phyloP scores from a whole-genome alignment of 2,797 vertebrate genomes.

The Huso huso region DNA sequence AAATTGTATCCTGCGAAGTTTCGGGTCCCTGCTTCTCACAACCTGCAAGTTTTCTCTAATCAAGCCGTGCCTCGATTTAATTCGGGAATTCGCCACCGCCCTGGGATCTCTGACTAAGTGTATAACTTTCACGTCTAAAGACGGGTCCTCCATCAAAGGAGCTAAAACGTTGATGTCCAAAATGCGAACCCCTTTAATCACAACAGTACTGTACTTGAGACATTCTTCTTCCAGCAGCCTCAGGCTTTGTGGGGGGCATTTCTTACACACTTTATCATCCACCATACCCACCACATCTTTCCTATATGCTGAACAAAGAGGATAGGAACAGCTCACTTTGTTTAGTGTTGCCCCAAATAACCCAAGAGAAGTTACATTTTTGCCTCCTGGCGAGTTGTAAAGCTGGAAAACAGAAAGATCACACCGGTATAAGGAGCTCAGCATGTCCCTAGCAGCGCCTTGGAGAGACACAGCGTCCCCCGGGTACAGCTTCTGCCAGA shows the following conservation, averaged over 20 bases:
- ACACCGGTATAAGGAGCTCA: conserved; percentile 88
- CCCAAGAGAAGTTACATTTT: conserved; percentile 91
- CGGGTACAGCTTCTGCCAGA: conserved; percentile 96
- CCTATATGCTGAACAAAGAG: conserved; percentile 87
- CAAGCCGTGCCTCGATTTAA: conserved; percentile 88
- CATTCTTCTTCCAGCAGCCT: conserved; percentile 88
- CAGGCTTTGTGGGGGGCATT: conserved; percentile 88
- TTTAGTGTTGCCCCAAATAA: conserved; percentile 89
- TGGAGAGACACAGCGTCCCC: conserved; percentile 90
- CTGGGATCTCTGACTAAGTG: conserved; percentile 91
- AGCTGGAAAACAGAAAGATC: conserved; percentile 94
- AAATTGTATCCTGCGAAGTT: conserved; percentile 84
- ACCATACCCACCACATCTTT: conserved; percentile 90
- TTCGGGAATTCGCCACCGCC: conserved; percentile 89
- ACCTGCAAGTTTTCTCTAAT: conserved; percentile 95
- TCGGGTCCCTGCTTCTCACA: conserved; percentile 86
- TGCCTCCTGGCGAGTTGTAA: conserved; percentile 88
- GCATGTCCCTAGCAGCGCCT: conserved; percentile 92
- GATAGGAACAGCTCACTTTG: conserved; percentile 93
- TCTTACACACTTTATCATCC: conserved; percentile 94
- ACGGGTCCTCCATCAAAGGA: conserved; percentile 85
- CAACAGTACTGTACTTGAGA: conserved; percentile 83
- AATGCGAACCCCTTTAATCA: conserved; percentile 93
- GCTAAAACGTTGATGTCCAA: conserved; percentile 84
- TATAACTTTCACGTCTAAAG: conserved; percentile 89